Percentiles rank a stretch among this genome's conserved stretches.
Evolutionary conservation across 1,140 invertebrate species (phyloP).

Genomic region (Asbolus verrucosus): DNA sequence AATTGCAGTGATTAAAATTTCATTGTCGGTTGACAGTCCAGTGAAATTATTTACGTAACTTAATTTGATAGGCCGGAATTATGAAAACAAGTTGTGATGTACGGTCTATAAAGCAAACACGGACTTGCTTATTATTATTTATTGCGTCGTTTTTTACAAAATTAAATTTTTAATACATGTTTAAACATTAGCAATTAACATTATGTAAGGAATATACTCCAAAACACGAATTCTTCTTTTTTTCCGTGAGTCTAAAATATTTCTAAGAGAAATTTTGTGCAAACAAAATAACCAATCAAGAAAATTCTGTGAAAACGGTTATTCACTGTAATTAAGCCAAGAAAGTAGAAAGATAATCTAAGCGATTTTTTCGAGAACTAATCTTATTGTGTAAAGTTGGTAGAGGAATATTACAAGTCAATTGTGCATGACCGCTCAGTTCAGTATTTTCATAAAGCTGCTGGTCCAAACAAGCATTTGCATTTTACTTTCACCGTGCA

Average conservation of each 20-base stretch:
- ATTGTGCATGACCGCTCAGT: conserved; percentile 29
- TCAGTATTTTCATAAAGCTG: conserved; percentile 13
- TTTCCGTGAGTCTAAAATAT: neutral
- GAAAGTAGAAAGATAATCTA: conserved; percentile 37
- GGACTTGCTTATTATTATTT: conserved; percentile 22
- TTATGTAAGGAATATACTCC: no score
- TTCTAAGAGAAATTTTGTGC: conserved; percentile 1
- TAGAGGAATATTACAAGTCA: conserved; percentile 24
- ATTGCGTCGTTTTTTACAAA: conserved; percentile 1
- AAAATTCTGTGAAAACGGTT: neutral
- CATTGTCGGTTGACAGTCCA: conserved; percentile 18
- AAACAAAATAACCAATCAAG: conserved; percentile 1
- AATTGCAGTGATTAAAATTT: conserved; percentile 35
- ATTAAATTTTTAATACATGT: no score
- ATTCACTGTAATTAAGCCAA: neutral
- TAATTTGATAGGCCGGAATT: conserved; percentile 31
- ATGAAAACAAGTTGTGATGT: conserved; percentile 15
- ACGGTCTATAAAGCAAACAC: conserved; percentile 12
- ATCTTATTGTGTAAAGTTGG: conserved; percentile 17
- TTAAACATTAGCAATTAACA: no score
- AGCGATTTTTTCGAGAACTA: conserved; percentile 12
- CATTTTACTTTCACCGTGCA: conserved; percentile 21
- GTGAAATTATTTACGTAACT: conserved; percentile 33
- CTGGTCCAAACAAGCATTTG: conserved; percentile 13
- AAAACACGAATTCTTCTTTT: no score